Percentiles rank a stretch among this genome's conserved stretches.
Conservation (phyloP, 37 sponge, comb jelly and placozoan genomes). For the Theonella swinhoei region DNA sequence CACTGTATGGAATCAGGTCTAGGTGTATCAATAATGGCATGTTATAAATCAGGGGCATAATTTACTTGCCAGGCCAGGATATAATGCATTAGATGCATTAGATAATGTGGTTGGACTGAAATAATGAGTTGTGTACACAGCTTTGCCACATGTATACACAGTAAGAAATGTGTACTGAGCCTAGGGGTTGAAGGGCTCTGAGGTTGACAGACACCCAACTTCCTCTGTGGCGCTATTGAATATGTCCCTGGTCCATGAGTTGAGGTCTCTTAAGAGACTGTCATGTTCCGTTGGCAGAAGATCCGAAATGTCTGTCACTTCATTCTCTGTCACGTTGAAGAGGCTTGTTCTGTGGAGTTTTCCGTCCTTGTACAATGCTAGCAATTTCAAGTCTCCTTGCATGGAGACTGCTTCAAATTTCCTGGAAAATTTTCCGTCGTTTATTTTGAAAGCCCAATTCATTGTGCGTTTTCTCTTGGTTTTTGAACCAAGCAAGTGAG, state of each 20-base stretch:
- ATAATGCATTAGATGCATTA: too few species aligned
- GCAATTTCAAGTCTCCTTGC: constrained; percentile 29
- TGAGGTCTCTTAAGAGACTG: constrained; percentile 1
- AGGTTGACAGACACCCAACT: constrained; percentile 33
- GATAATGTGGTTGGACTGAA: too few species aligned
- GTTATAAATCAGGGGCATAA: too few species aligned
- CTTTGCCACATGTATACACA: too few species aligned
- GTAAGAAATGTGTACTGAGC: too few species aligned
- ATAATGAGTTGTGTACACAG: too few species aligned
- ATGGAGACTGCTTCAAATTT: constrained; percentile 13
- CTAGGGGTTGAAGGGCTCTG: too few species aligned
- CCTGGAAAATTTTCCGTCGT: constrained; percentile 48
- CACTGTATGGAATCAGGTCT: too few species aligned
- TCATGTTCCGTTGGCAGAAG: not conserved
- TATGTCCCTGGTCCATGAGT: constrained; percentile 22
- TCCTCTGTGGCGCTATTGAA: constrained; percentile 20
- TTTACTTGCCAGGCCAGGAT: too few species aligned
- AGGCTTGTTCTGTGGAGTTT: not conserved
- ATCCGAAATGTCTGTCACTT: constrained; percentile 1
- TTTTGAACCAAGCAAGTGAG: not conserved
- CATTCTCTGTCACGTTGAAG: constrained; percentile 18
- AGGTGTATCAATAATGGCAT: too few species aligned
- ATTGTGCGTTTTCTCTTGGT: not conserved
- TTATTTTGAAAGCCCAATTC: constrained; percentile 43
- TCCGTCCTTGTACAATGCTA: constrained; percentile 28